Percentiles rank a stretch among this genome's conserved stretches.
These are phyloP conservation scores for Rhabdomys dilectus DNA, from an alignment of 2,113 vertebrate genomes.

Conservation along the genomic window DNA sequence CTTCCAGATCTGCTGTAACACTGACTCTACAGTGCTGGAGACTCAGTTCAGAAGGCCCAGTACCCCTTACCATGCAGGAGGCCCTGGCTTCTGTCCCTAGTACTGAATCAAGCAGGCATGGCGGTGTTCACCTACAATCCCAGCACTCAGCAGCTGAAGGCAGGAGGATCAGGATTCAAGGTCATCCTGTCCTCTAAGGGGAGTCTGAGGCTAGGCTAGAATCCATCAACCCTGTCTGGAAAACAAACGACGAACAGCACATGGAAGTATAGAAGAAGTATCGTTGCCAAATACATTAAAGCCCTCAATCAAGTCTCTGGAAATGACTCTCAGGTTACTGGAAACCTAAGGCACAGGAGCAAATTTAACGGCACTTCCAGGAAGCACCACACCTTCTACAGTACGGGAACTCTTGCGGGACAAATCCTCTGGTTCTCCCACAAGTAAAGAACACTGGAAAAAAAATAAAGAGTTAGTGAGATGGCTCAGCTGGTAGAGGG, in stretches of 20 bases:
- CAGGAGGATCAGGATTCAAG: too few relatives aligned
- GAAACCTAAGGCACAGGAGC: conserved; percentile 45
- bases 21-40: not conserved
- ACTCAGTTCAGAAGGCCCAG: not conserved
- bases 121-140: not conserved
- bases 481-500: not conserved
- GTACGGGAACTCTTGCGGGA: not conserved
- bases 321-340: conserved; percentile 30
- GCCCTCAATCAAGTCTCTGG: conserved; percentile 1
- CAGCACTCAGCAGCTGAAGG: not conserved
- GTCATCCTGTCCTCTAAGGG: not conserved
- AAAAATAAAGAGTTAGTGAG: not conserved
- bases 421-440: not conserved
- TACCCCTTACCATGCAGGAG: too few relatives aligned
- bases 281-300: conserved; percentile 14
- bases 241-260: not conserved
- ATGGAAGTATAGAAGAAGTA: not conserved
- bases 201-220: not conserved
- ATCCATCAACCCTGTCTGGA: not conserved
- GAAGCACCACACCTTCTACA: conserved; percentile 15
- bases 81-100: not conserved
- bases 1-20: not conserved
- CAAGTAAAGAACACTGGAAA: conserved; percentile 1
- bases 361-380: conserved; percentile 24
- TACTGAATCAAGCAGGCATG: not conserved